Evolutionary conservation across 1,140 invertebrate species (phyloP).

Genomic region (Drosophila setifemur): DNA sequence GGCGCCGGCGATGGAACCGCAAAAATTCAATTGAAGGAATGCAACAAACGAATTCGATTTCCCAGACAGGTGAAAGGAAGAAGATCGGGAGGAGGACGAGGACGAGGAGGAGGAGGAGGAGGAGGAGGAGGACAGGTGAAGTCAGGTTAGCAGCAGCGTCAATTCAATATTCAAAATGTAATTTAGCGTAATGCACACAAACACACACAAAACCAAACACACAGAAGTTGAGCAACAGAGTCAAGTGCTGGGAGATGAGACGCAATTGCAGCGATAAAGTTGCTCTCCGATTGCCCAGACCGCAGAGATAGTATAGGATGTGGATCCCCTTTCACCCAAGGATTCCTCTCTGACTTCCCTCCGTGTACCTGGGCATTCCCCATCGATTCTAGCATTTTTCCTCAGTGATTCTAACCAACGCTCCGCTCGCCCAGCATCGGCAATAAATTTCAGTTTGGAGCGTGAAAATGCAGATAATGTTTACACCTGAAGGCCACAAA

Average conservation of each 20-base stretch:
- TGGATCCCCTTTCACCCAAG: not conserved
- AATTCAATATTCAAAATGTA: slow-evolving; percentile 80
- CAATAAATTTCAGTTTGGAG: slow-evolving; percentile 57
- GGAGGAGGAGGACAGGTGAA: not conserved
- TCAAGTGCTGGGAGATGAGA: slow-evolving; percentile 55
- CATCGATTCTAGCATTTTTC: too few relatives aligned
- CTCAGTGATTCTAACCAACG: too few relatives aligned
- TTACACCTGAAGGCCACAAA: slow-evolving; percentile 63
- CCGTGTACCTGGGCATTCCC: not conserved
- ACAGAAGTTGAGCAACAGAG: slow-evolving; percentile 11
- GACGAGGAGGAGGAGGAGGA: not conserved
- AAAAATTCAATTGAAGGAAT: slow-evolving; percentile 68
- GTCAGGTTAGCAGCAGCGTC: slow-evolving; percentile 42
- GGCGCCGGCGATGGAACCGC: slow-evolving; percentile 39
- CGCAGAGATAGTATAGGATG: slow-evolving; percentile 35
- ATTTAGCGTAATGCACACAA: slow-evolving; percentile 78
- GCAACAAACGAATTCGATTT: slow-evolving; percentile 53
- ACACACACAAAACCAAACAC: not conserved
- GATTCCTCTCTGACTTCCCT: not conserved
- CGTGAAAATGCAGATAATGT: slow-evolving; percentile 67
- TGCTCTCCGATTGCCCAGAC: slow-evolving; percentile 48
- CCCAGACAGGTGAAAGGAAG: slow-evolving; percentile 16
- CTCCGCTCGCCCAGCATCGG: not conserved
- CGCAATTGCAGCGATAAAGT: slow-evolving; percentile 72
- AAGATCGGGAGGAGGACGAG: not conserved